Conservation (phyloP, 2,797 vertebrate genomes). For the Rhabdomys pumilio region DNA sequence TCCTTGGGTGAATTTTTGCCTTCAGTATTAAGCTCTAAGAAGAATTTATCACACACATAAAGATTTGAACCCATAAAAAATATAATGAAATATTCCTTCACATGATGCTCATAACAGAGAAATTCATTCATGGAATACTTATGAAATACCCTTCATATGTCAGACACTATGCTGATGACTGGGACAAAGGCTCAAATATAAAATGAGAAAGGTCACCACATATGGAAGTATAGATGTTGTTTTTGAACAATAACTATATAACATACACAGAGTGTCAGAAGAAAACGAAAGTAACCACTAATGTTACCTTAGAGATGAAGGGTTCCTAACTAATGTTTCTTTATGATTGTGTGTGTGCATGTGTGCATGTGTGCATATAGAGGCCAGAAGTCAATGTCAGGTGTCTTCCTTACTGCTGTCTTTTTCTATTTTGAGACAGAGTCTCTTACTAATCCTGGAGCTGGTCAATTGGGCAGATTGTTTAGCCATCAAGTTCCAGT, state of each 20-base stretch:
- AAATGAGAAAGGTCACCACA: neutral
- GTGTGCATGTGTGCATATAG: neutral
- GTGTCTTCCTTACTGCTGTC: neutral
- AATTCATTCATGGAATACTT: neutral
- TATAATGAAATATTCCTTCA: neutral
- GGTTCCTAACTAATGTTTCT: neutral
- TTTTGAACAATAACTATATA: neutral
- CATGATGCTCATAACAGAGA: conserved; percentile 50
- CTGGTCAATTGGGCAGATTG: neutral
- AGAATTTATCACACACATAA: conserved; percentile 19
- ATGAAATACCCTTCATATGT: neutral
- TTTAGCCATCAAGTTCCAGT: neutral
- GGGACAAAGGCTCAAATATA: conserved; percentile 35
- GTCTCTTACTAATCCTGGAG: neutral
- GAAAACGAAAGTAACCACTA: conserved; percentile 8
- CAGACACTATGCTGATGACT: neutral
- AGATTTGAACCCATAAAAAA: conserved; percentile 52
- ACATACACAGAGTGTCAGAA: neutral
- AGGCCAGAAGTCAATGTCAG: neutral
- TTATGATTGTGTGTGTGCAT: neutral
- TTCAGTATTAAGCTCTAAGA: conserved; percentile 12
- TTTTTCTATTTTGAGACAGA: neutral
- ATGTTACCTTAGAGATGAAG: neutral
- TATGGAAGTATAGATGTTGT: neutral
- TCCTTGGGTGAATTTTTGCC: neutral